phyloP scores from a whole-genome alignment of 1,140 invertebrate genomes.

The Drosophila subpulchrella region DNA sequence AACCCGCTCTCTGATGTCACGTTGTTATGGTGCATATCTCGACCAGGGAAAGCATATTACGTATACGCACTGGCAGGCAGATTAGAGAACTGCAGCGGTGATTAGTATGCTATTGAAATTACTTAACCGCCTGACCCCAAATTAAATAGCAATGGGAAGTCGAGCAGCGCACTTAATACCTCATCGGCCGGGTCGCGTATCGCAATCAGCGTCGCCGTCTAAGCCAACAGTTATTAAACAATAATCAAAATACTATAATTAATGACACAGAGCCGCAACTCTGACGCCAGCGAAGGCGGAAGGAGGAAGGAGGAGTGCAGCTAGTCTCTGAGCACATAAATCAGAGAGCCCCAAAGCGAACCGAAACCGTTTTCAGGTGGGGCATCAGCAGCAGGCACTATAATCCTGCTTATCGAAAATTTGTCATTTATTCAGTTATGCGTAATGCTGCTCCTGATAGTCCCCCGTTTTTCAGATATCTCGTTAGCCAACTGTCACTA shows the following conservation, averaged over 20 bases:
- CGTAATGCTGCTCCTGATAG: slow-evolving; percentile 40
- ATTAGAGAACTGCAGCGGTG: slow-evolving; percentile 36
- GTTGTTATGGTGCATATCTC: slow-evolving; percentile 3
- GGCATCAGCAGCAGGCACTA: slow-evolving; percentile 40
- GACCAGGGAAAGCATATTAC: slow-evolving; percentile 31
- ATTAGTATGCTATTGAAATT: slow-evolving; percentile 28
- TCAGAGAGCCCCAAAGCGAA: slow-evolving; percentile 12
- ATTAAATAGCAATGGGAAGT: slow-evolving; percentile 52
- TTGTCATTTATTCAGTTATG: slow-evolving; percentile 65
- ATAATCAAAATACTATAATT: slow-evolving; percentile 78
- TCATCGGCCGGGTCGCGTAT: slow-evolving; percentile 37
- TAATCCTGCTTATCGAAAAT: slow-evolving; percentile 68
- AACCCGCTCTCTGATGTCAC: slow-evolving; percentile 37
- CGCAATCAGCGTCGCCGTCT: slow-evolving; percentile 38
- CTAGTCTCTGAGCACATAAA: slow-evolving; percentile 22
- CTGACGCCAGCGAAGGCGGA: slow-evolving; percentile 22
- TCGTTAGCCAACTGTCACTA: slow-evolving; percentile 79
- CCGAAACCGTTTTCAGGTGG: slow-evolving; percentile 38
- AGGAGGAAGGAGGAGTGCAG: slow-evolving; percentile 23
- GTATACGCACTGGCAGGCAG: slow-evolving; percentile 46
- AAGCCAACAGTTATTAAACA: slow-evolving; percentile 64
- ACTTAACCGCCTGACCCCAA: slow-evolving; percentile 53
- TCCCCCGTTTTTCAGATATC: slow-evolving; percentile 51
- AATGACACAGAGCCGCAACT: slow-evolving; percentile 48
- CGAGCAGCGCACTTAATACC: slow-evolving; percentile 25